Conservation (phyloP, 2,888 invertebrate species). For the Lamellibrachia columna region DNA sequence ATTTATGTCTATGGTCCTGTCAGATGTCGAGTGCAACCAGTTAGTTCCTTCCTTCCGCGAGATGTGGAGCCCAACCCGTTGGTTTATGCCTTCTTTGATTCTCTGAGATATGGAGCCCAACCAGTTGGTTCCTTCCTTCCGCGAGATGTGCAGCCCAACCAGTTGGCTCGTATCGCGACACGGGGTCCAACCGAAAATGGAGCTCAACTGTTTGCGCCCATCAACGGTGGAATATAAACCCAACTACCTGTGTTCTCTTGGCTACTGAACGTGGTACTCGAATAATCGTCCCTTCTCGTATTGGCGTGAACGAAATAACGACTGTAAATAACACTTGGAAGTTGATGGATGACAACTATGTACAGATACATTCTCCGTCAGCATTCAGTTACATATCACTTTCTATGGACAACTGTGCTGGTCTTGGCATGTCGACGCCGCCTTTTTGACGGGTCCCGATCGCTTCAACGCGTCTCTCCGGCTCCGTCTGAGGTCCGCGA, state of each 20-base stretch:
- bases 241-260: background rate
- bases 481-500: background rate
- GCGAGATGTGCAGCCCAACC: too few relatives aligned
- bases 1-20: too few relatives aligned
- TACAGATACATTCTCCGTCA: background rate
- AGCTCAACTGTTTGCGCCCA: background rate
- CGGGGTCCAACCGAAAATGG: background rate
- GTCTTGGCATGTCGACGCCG: background rate
- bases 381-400: background rate
- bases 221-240: background rate
- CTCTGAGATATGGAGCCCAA: background rate
- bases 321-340: background rate
- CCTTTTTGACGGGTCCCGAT: background rate
- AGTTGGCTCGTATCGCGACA: too few relatives aligned
- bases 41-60: background rate
- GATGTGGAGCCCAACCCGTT: too few relatives aligned
- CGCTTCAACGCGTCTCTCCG: background rate
- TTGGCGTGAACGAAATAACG: background rate
- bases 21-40: background rate
- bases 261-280: background rate
- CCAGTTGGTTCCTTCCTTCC: too few relatives aligned
- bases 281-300: background rate
- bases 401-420: background rate
- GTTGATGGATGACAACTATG: conserved; percentile 16
- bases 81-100: too few relatives aligned